Conservation (phyloP, 2,113 vertebrate genomes). For the Emydura subglobosa region DNA sequence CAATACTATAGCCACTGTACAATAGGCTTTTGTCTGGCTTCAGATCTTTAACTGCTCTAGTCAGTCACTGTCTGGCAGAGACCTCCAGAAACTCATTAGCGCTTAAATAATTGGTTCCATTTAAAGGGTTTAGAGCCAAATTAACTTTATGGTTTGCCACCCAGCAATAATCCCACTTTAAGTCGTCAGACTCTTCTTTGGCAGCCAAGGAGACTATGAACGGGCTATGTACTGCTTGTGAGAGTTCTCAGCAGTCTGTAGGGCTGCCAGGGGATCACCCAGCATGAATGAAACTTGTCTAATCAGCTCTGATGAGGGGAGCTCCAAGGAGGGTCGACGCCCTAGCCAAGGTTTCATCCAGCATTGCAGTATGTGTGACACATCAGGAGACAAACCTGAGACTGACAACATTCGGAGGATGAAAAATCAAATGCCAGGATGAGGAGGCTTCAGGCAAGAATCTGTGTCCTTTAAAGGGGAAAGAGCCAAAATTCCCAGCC, state of each 20-base stretch:
- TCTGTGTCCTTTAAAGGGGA: fast-evolving
- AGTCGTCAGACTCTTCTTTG: conserved; percentile 56
- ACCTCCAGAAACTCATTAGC: conserved; percentile 62
- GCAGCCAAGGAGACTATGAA: conserved; percentile 31
- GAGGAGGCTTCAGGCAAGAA: fast-evolving
- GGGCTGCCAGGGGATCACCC: fast-evolving
- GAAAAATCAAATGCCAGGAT: background rate
- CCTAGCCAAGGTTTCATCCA: fast-evolving
- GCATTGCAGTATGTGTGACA: background rate
- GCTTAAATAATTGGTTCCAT: conserved; percentile 73
- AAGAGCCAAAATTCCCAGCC: fast-evolving
- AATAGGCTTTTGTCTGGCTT: background rate
- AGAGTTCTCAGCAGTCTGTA: fast-evolving
- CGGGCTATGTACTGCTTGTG: fast-evolving
- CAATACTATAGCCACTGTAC: background rate
- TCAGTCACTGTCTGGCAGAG: background rate
- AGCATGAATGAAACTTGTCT: fast-evolving
- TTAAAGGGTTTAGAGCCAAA: conserved; percentile 79
- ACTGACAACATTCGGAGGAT: fast-evolving
- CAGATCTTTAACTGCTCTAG: background rate
- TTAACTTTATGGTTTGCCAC: conserved; percentile 74
- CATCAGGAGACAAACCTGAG: background rate
- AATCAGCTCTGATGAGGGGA: fast-evolving
- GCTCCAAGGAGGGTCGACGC: fast-evolving
- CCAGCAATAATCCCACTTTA: conserved; percentile 74